These are phyloP conservation scores for Solenopsis invicta DNA, from an alignment of 1,140 invertebrate genomes.

Conservation along the genomic window DNA sequence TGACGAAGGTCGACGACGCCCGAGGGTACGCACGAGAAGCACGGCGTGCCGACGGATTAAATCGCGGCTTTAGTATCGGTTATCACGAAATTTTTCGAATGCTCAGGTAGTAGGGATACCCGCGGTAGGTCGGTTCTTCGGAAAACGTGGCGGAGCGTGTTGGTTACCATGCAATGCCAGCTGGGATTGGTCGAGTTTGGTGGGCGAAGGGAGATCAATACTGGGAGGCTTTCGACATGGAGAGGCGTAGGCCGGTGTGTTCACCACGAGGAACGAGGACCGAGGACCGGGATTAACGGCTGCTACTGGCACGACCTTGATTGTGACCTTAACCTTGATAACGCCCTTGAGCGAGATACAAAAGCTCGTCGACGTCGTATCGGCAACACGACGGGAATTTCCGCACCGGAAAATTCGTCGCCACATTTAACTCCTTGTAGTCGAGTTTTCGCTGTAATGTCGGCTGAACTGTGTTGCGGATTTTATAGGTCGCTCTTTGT, in stretches of 20 bases:
- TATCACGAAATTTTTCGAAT: constrained; percentile 50
- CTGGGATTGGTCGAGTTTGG: constrained; percentile 77
- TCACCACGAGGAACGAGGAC: constrained; percentile 74
- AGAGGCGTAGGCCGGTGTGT: constrained; percentile 72
- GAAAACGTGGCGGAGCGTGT: constrained; percentile 69
- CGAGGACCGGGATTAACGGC: constrained; percentile 76
- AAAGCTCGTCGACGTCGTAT: constrained; percentile 35
- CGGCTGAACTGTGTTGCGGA: constrained; percentile 17
- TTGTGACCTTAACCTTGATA: constrained; percentile 70
- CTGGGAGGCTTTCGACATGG: constrained; percentile 77
- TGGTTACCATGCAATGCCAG: constrained; percentile 72
- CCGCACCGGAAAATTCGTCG: constrained; percentile 38
- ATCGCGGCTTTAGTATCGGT: constrained; percentile 50
- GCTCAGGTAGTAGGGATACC: constrained; percentile 9
- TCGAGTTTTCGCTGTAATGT: constrained; percentile 24
- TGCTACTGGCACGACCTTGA: constrained; percentile 78
- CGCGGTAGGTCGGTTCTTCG: constrained; percentile 37
- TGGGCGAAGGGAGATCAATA: constrained; percentile 81
- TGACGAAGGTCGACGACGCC: constrained; percentile 19
- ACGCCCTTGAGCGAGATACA: constrained; percentile 54
- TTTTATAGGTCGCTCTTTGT: constrained; percentile 64
- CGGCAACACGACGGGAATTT: constrained; percentile 45
- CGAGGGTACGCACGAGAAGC: constrained; percentile 18
- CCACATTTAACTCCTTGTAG: neutral
- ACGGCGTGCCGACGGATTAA: neutral